A percentile compares a stretch with the other conserved stretches of the same genome.
Conservation (phyloP, 2,888 invertebrate species). For the Zaprionus bogoriensis region DNA sequence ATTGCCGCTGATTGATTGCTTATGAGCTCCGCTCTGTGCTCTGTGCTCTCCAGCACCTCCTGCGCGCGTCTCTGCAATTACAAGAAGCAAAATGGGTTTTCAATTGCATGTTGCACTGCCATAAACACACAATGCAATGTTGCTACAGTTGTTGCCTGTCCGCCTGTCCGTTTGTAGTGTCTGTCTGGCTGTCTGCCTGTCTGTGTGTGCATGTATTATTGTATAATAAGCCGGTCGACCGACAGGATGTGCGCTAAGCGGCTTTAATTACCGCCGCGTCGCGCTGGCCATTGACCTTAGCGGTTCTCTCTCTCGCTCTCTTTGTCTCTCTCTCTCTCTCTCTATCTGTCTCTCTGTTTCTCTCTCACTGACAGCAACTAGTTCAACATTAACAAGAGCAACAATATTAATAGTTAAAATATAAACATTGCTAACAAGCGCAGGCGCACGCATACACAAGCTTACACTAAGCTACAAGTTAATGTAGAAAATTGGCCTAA, state of each 20-base stretch:
- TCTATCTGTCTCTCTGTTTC: too few species aligned
- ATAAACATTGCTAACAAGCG: conserved; percentile 22
- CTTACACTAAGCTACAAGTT: conserved; percentile 33
- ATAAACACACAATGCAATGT: conserved; percentile 5
- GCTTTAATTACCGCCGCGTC: conserved; percentile 2
- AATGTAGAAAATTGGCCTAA: not conserved
- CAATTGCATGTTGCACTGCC: conserved; percentile 26
- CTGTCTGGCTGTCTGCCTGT: conserved; percentile 3
- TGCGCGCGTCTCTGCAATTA: conserved; percentile 62
- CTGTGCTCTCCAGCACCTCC: too few species aligned
- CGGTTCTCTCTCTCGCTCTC: conserved; percentile 41
- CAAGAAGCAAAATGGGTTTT: conserved; percentile 37
- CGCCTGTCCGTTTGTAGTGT: too few species aligned
- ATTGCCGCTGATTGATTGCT: conserved; percentile 48
- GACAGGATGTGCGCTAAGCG: conserved; percentile 61
- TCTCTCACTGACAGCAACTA: too few species aligned
- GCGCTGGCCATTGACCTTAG: conserved; percentile 44
- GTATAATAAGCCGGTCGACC: conserved; percentile 60
- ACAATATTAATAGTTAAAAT: conserved; percentile 6
- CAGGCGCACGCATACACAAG: conserved; percentile 2
- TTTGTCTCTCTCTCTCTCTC: too few species aligned
- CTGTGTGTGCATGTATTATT: conserved; percentile 44
- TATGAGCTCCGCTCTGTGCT: conserved; percentile 35
- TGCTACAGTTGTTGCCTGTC: conserved; percentile 4
- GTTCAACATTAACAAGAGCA: conserved; percentile 4